A percentile compares a stretch with the other conserved stretches of the same genome.
Conservation (phyloP, 1,140 invertebrate genomes). For the Ceratoteleas bidentatus region DNA sequence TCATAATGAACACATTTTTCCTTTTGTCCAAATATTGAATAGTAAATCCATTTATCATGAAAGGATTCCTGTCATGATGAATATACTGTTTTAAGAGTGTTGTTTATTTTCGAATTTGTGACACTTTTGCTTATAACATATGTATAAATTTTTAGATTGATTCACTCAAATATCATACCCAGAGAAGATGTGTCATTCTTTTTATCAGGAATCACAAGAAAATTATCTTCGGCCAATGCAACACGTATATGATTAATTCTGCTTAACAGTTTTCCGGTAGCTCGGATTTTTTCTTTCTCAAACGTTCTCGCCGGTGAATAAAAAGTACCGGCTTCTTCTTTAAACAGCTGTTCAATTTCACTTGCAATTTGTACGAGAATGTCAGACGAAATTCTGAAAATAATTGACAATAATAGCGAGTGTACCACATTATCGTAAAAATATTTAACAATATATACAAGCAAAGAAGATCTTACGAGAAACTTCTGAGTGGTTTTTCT, state of each 20-base stretch:
- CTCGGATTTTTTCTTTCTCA: constrained; percentile 11
- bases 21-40: too few relatives aligned
- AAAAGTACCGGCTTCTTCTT: constrained; percentile 9
- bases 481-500: constrained; percentile 3
- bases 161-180: too few relatives aligned
- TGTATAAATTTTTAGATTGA: too few relatives aligned
- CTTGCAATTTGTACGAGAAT: constrained; percentile 1
- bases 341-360: constrained; percentile 4
- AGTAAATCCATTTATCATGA: too few relatives aligned
- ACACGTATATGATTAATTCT: constrained; percentile 1
- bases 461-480: constrained; percentile 15
- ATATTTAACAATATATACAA: neutral
- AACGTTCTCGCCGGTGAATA: constrained; percentile 6
- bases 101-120: too few relatives aligned
- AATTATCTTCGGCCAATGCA: neutral
- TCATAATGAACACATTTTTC: too few relatives aligned
- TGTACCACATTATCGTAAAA: neutral
- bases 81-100: too few relatives aligned
- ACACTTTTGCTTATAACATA: too few relatives aligned
- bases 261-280: constrained; percentile 10
- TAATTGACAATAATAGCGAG: neutral
- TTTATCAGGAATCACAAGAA: neutral
- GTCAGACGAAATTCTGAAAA: neutral
- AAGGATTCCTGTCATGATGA: too few relatives aligned
- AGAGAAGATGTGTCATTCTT: too few relatives aligned